Evolutionary conservation across 2,797 vertebrate genomes (phyloP), one percentile per base, ranked within the genome.

Genomic region (Dipus sagitta): DNA sequence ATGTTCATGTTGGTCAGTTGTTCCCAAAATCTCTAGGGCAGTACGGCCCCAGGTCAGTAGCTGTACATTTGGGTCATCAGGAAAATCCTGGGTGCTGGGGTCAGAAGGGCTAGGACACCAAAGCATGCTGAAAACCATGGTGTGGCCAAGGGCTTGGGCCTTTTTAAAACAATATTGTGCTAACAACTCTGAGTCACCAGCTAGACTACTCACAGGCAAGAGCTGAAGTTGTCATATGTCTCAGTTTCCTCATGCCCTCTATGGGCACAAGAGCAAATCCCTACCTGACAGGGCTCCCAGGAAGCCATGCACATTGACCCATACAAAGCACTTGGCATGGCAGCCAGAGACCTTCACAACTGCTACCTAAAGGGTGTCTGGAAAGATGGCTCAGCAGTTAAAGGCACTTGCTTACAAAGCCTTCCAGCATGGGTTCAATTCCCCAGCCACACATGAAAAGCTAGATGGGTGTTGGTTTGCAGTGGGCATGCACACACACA

Each of bases 191-290:
- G 28, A 93, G 26, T 54, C 62, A 80, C 26, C 0, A 13, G n/a
- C 11, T 54, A 47, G 0, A 85, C 26, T 24, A 70, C 47, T 38
- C 24, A 52, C 24, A 30, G 68, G 23, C 18, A 42, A 86, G 64
- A 77, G 38, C 38, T 20, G 3, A 34, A 77, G 74, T 24, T 0
- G 9, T 20, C n/a, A 18, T 0, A 0, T 64, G 76, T 54, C 76
- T 93, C 77, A 14, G 84, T 91, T 76, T 86, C 24, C 67, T 47
- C 15, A 30, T 42, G 64, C 71, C 80, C 42, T 95, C 75, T 18
- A 3, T 42, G 71, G 47, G 47, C 30, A 11, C 2, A 52, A 70
- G 47, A 32, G 0, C 20, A 38, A 21, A 47, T 67, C 10, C 34
- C 17, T n/a, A 12, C 15, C 42, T 30, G 24, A 10, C 28, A 23